Evolutionary conservation across 2,888 invertebrate species (phyloP).

Genomic region (Cryptosula pallasiana): DNA sequence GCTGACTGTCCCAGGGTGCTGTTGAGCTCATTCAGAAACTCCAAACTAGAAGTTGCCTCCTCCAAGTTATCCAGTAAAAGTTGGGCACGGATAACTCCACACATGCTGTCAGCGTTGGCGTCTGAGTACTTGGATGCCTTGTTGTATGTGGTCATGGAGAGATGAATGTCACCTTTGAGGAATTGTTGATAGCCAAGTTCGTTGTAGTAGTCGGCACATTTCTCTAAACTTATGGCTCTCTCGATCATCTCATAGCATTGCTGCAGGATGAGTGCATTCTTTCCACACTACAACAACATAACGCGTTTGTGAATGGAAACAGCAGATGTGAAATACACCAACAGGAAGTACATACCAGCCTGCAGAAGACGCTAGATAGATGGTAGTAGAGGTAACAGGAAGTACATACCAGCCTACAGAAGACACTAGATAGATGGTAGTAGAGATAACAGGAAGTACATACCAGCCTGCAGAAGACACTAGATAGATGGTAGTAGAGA

Average conservation of each 20-base stretch:
- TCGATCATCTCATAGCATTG: constrained; percentile 75
- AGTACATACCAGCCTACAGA: no score
- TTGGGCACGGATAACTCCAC: constrained; percentile 76
- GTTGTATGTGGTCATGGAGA: constrained; percentile 15
- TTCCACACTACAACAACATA: constrained; percentile 55
- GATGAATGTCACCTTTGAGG: constrained; percentile 54
- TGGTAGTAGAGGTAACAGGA: no score
- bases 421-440: no score
- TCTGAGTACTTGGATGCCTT: constrained; percentile 16
- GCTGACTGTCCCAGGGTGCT: constrained; percentile 63
- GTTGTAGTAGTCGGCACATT: constrained; percentile 66
- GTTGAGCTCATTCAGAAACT: constrained; percentile 75
- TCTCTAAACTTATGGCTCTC: constrained; percentile 68
- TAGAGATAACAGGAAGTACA: no score
- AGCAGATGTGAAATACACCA: no score
- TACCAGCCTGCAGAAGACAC: no score
- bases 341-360: no score
- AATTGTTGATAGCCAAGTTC: constrained; percentile 78
- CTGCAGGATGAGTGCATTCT: constrained; percentile 62
- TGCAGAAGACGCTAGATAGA: no score
- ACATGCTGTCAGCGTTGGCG: constrained; percentile 25
- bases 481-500: no score
- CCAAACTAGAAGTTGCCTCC: constrained; percentile 72
- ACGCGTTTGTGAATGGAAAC: no score
- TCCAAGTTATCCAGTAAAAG: constrained; percentile 66